phyloP scores from a whole-genome alignment of 2,113 vertebrate genomes.

The Craseonycteris thonglongyai region DNA sequence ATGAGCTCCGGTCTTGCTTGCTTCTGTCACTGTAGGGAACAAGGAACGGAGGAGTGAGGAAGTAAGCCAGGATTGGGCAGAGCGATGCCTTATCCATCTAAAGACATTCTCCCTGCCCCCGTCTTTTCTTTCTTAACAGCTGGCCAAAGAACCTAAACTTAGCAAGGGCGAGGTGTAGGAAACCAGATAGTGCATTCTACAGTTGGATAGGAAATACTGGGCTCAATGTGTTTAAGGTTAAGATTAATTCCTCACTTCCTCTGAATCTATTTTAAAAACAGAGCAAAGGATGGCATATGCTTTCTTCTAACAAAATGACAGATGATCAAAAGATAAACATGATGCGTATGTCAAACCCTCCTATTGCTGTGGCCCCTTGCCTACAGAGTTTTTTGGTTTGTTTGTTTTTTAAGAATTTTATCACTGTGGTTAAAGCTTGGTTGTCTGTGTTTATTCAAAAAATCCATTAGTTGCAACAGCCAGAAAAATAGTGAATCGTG shows the following conservation, averaged over 20 bases:
- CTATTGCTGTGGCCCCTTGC: constrained; percentile 62
- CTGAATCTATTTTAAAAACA: constrained; percentile 81
- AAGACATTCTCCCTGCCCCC: constrained; percentile 28
- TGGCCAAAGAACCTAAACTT: constrained; percentile 82
- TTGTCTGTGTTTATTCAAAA: constrained; percentile 72
- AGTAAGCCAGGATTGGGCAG: not conserved
- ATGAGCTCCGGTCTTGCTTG: not conserved
- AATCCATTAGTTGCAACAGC: constrained; percentile 57
- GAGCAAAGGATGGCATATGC: constrained; percentile 79
- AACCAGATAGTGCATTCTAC: constrained; percentile 80
- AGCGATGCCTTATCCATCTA: constrained; percentile 34
- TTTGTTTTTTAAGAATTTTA: no score
- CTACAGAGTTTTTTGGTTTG: constrained; percentile 47
- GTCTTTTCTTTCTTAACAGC: constrained; percentile 79
- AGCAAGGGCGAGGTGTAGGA: constrained; percentile 82
- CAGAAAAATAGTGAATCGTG: not conserved
- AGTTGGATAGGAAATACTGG: constrained; percentile 82
- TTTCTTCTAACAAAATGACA: constrained; percentile 80
- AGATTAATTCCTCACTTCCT: constrained; percentile 86
- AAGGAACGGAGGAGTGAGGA: not conserved
- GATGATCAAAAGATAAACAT: constrained; percentile 79
- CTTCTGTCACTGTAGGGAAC: not conserved
- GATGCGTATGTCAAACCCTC: constrained; percentile 76
- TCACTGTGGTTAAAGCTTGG: constrained; percentile 63
- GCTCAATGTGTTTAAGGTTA: constrained; percentile 84